Evolutionary conservation across 2,888 invertebrate species (phyloP).

Genomic region (Coecobrya sp.): DNA sequence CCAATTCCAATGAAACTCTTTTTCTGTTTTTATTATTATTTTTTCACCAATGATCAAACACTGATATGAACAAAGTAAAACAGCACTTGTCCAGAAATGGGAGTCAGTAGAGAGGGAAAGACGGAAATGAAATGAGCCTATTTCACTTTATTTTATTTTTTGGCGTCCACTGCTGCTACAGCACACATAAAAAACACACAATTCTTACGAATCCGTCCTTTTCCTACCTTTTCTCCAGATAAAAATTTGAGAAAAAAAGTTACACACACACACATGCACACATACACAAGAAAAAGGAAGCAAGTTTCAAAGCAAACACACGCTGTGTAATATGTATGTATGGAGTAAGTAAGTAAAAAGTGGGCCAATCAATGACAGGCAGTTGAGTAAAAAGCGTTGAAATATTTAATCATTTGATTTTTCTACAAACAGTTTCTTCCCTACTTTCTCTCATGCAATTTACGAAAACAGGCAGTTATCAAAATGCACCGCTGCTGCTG

Average conservation of each 20-base stretch:
- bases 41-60: slow-evolving; percentile 39
- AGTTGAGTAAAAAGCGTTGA: slow-evolving; percentile 50
- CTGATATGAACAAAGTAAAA: slow-evolving; percentile 14
- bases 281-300: slow-evolving; percentile 29
- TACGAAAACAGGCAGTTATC: not conserved
- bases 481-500: not conserved
- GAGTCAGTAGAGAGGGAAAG: slow-evolving; percentile 16
- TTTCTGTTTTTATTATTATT: not conserved
- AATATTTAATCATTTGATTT: slow-evolving; percentile 74
- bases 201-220: slow-evolving; percentile 7
- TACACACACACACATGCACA: not conserved
- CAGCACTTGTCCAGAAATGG: slow-evolving; percentile 37
- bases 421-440: slow-evolving; percentile 37
- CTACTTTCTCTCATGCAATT: not conserved
- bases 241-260: slow-evolving; percentile 36
- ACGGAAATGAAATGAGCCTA: slow-evolving; percentile 45
- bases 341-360: slow-evolving; percentile 62
- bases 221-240: slow-evolving; percentile 39
- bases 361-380: slow-evolving; percentile 80
- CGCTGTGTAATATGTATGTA: too few relatives aligned
- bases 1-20: slow-evolving; percentile 24
- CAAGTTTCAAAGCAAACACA: slow-evolving; percentile 37
- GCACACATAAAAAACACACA: slow-evolving; percentile 15
- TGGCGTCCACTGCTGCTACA: slow-evolving; percentile 4
- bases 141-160: slow-evolving; percentile 10